Evolutionary conservation across 2,797 vertebrate genomes (phyloP), one percentile per base, ranked within the genome.

Genomic region (Picus viridis): DNA sequence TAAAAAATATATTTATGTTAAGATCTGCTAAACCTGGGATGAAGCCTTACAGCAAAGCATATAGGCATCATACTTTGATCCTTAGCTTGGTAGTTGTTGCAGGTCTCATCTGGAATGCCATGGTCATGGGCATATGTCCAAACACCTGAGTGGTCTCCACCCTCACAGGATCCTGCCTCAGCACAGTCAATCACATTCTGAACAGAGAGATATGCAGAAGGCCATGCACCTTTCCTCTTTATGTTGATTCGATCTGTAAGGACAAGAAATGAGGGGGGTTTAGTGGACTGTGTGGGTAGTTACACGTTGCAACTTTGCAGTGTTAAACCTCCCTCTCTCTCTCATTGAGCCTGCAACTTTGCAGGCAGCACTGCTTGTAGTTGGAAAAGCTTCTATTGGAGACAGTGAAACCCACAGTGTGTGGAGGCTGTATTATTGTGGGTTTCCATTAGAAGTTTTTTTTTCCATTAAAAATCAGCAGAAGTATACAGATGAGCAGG

Each of bases 1-100:
- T n/a, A n/a, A 27, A 11, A 17, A 27, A 54, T 9, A 16, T 29
- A 9, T 29, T 29, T 56, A 13, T 12, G 29, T 29, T 47, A 49
- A 82, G 3, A 53, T 54, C 64, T 80, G 12, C 47, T 83, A 58
- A 83, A 63, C 9, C 24, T 30, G 30, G 7, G 19, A 45, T 54
- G 18, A 75, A 87, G 41, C 16, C 27, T 73, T 30, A 4, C 4
- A 79, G 68, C 73, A 78, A 61, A 91, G 41, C 26, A 80, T 70
- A 51, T 2, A 41, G 73, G 2, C 54, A 17, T 17, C 96, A 13
- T 97, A 99, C 99, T 65, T 94, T 99, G 99, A 94, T 99, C 98
- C 97, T 98, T 99, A 49, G 99, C 99, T 95, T 99, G 99, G 97
- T 99, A 99, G 97, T 99, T 99, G 96, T 99, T 99, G 97, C 99